A percentile compares a stretch with the other conserved stretches of the same genome.
Conservation (phyloP, 2,888 invertebrate species). For the Doris montereyensis region DNA sequence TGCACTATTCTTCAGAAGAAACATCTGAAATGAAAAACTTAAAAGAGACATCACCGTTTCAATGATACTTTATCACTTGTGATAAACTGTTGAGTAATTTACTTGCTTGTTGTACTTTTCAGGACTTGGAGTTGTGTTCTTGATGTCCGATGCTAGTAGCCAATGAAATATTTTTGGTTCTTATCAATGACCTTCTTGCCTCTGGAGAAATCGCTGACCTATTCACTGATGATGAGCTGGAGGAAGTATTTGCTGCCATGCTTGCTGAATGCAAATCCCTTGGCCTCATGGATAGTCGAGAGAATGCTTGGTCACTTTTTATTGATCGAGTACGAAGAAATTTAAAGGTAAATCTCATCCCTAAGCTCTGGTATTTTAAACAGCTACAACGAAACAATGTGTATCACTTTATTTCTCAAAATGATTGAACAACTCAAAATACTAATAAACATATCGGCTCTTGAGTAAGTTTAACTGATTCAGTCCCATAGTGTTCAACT, state of each 20-base stretch:
- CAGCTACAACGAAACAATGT: no score
- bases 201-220: constrained; percentile 96
- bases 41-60: no score
- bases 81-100: no score
- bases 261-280: constrained; percentile 77
- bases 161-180: constrained; percentile 93
- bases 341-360: constrained; percentile 76
- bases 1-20: no score
- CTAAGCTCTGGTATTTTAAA: no score
- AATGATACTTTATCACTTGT: no score
- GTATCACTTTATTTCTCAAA: no score
- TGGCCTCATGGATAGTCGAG: constrained; percentile 90
- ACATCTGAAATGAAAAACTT: no score
- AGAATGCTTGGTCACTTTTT: constrained; percentile 98
- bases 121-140: constrained; percentile 87
- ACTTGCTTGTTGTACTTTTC: neutral
- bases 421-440: no score
- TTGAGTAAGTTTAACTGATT: no score
- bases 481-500: no score
- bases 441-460: no score
- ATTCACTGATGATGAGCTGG: constrained; percentile 96
- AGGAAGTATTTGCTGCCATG: constrained; percentile 91
- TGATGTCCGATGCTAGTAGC: constrained; percentile 91
- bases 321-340: constrained; percentile 90
- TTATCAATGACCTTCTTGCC: constrained; percentile 95